Evolutionary conservation across 2,113 vertebrate species (phyloP).

Genomic region (Oxygymnocypris stewartii): DNA sequence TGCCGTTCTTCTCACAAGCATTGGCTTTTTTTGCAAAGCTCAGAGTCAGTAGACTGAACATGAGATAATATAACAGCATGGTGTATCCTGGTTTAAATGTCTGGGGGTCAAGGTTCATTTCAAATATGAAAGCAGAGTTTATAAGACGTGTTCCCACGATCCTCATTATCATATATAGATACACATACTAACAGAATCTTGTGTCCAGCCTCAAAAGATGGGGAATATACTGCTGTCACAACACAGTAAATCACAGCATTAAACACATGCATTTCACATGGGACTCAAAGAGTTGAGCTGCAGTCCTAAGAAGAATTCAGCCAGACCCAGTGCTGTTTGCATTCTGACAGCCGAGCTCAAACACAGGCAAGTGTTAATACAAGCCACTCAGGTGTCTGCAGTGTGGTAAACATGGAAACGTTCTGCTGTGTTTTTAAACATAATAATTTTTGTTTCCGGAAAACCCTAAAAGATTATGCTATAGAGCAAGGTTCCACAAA

Average conservation of each 20-base stretch:
- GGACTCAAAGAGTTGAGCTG: slow-evolving; percentile 35
- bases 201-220: neutral
- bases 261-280: slow-evolving; percentile 35
- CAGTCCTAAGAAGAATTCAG: slow-evolving; percentile 7
- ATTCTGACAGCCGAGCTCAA: slow-evolving; percentile 16
- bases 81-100: neutral
- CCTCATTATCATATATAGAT: neutral
- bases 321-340: slow-evolving; percentile 4
- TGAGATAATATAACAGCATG: slow-evolving; percentile 24
- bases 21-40: slow-evolving; percentile 28
- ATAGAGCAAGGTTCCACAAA: too few relatives aligned
- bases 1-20: slow-evolving; percentile 15
- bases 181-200: neutral
- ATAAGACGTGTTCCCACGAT: neutral
- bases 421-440: slow-evolving; percentile 8
- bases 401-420: slow-evolving; percentile 13
- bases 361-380: slow-evolving; percentile 28
- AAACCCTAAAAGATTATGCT: neutral
- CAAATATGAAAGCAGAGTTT: slow-evolving; percentile 16
- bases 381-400: slow-evolving; percentile 16
- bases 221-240: slow-evolving; percentile 15
- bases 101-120: slow-evolving; percentile 30
- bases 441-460: neutral
- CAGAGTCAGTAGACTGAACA: slow-evolving; percentile 29
- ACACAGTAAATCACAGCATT: slow-evolving; percentile 24